Base-by-base conservation (phyloP, 2,113 vertebrate species). In the Eulemur rufifrons region DNA sequence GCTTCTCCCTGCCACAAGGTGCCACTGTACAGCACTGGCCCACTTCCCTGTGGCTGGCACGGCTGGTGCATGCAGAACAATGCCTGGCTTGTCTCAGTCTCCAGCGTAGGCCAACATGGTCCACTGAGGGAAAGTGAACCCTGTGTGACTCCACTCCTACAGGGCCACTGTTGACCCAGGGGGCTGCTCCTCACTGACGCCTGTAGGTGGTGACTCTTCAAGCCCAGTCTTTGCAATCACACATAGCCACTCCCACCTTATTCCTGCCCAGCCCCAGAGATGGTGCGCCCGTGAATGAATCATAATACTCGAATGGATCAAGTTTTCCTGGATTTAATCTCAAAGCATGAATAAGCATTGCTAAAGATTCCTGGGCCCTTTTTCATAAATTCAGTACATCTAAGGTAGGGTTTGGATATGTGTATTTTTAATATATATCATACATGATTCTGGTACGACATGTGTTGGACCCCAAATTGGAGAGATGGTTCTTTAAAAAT, bases 31-130 rank as follows among this genome's bases (percentile, higher is more conserved):
- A 86, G 52, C 77, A 29, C 59, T 90, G 56, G 93, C 50, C 42
- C 87, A 39, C 64, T 90, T 76, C 90, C 71, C 12, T 61, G 25
- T 18, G 2, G 2, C 39, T 92, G 91, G 50, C 90, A 64, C 9
- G 3, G 34, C 64, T 45, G n/a, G n/a, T 17, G 4, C 21, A 9
- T 14, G 20, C 17, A 8, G 45, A 96, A 89, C 56, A 90, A 96
- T 85, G 45, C 52, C 76, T 87, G 56, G 23, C 71, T 94, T 94
- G 82, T 96, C 64, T 92, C 34, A 13, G 20, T 56, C 56, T 80
- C 63, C 90, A 64, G 37, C 37, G 64, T 18, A 42, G 42, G 50
- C 12, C 45, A 94, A 50, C 37, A 27, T 47, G 50, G 83, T 95
- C 50, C 54, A 92, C 34, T 21, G 8, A 73, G 83, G 42, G 64